Evolutionary conservation across 2,797 vertebrate species (phyloP), one percentile per base, ranked within the genome.

Genomic region (Galago senegalensis): DNA sequence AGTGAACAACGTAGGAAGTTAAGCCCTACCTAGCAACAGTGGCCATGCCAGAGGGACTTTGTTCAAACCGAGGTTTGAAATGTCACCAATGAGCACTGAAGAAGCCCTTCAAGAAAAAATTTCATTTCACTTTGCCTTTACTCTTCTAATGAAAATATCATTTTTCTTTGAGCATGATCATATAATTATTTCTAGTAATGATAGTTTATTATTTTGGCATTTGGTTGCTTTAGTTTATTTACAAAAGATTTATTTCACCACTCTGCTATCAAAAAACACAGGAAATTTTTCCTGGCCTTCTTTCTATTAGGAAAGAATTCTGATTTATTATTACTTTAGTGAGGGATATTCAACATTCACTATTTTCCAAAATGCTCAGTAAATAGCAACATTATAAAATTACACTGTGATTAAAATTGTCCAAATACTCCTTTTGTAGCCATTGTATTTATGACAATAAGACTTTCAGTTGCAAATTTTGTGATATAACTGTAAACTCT

Each of bases 61-160:
- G 82, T 93, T 76, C 90, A 93, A 85, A 90, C 31, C 2, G 75
- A 46, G 31, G 23, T 84, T 97, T 61, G 82, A 77, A 84, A 96
- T 27, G 4, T 69, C 31, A 65, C 25, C 60, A 93, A 92, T 18
- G 90, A 95, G 87, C 9, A 81, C 2, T 80, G 81, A 93, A n/a
- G 80, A 25, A 63, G 94, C 56, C 0, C 0, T 87, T 67, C 16
- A 67, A n/a, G n/a, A 67, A 67, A 67, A 27, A 67, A 80, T 37
- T 34, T 46, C 21, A 60, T 79, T 56, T 61, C 31, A 77, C 40
- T 88, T 97, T 87, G 73, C 86, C 75, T 91, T 89, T 86, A 81
- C 69, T 73, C 0, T 96, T 79, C 65, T 92, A 72, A 95, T 97
- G 87, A 95, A 96, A 97, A 73, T 86, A 91, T 29, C 37, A 1